Evolutionary conservation across 1,140 invertebrate species (phyloP), one percentile per base, ranked within the genome.

Genomic region (Leptinotarsa lineolata): DNA sequence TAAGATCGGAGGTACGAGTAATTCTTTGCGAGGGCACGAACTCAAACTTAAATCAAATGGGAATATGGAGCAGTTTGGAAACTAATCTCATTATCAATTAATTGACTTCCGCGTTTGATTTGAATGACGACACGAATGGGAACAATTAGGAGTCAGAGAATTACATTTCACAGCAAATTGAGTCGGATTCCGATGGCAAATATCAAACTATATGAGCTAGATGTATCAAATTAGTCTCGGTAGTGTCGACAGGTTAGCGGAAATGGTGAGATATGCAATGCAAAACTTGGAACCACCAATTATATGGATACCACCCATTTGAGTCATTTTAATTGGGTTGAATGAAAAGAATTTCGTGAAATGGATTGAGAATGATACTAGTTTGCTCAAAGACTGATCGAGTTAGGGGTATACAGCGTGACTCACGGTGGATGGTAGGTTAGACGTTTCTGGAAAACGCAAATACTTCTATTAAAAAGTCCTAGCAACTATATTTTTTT

Each of bases 41-140:
- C 39, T 66, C n/a, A 6, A 66, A 66, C 64, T 66, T 66, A 8
- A 66, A 66, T 66, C 64, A 44, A 66, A n/a, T 22, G 22, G 39
- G 64, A 66, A 66, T 66, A 66, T 66, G 64, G n/a, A 66, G 39
- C 64, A 39, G 64, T 66, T 66, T 44, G 30, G 30, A 66, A 66
- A 66, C 64, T 66, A 66, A 66, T 66, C 64, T 44, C 64, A 66
- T 66, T 18, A 66, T 66, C 15, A 66, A 66, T 66, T 66, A 66
- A 66, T 66, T 66, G 64, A 66, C 64, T 66, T 66, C 64, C 64
- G 64, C 64, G 15, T 66, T 66, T 66, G 64, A 66, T 66, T 66
- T n/a, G 39, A 66, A 66, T 66, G 64, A 66, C 64, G 22, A 66
- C 64, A 66, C 64, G 30, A 66, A 66, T 24, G 39, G 22, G 64